Evolutionary conservation across 2,797 vertebrate species (phyloP).

Genomic region (Geotria australis): DNA sequence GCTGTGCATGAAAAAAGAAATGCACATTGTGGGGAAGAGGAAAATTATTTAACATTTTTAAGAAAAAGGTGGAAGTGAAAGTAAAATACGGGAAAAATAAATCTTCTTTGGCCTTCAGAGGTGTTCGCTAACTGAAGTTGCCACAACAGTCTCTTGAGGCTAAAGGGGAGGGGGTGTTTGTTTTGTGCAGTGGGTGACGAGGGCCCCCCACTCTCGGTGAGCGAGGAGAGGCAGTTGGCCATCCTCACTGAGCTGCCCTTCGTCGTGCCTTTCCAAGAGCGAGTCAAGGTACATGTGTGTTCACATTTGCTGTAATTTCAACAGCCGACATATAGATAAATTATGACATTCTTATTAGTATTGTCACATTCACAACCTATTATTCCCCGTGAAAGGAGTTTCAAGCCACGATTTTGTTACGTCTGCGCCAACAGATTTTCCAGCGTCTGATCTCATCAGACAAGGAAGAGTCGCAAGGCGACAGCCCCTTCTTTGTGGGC

Average conservation of each 20-base stretch:
- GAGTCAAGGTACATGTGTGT: conserved; percentile 44
- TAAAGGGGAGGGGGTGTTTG: conserved; percentile 3
- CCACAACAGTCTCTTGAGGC: no score
- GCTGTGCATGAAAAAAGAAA: no score
- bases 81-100: no score
- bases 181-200: conserved; percentile 44
- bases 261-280: conserved; percentile 88
- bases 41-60: no score
- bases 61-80: no score
- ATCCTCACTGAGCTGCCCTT: conserved; percentile 90
- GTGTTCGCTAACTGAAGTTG: no score
- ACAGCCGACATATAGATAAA: no score
- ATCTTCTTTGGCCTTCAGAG: no score
- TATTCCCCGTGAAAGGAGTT: neutral
- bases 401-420: neutral
- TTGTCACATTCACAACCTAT: neutral
- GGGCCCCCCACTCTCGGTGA: conserved; percentile 69
- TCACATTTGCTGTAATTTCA: no score
- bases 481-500: conserved; percentile 70
- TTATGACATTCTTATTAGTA: no score
- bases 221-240: conserved; percentile 78
- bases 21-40: no score
- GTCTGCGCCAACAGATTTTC: conserved; percentile 39
- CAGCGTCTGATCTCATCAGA: conserved; percentile 85
- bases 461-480: conserved; percentile 82